These are phyloP conservation scores for Progne subis DNA, from an alignment of 2,113 vertebrate genomes.

Conservation along the genomic window DNA sequence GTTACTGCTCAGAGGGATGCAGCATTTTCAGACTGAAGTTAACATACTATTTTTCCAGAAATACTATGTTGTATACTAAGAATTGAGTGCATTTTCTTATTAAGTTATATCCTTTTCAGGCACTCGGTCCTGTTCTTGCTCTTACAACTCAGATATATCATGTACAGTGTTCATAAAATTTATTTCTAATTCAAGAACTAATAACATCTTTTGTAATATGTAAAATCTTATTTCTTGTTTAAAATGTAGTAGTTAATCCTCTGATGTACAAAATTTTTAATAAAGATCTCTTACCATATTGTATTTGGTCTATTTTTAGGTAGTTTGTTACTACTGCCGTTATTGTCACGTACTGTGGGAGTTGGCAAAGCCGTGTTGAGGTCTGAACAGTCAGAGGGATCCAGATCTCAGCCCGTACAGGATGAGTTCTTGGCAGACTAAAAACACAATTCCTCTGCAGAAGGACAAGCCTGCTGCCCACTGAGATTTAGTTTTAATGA, in stretches of 20 bases:
- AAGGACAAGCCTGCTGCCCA: neutral
- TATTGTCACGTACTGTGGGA: neutral
- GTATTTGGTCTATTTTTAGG: neutral
- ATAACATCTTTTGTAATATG: conserved; percentile 62
- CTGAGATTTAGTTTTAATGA: neutral
- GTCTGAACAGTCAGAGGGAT: neutral
- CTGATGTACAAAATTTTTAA: conserved; percentile 77
- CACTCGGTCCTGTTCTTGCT: conserved; percentile 13
- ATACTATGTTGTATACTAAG: conserved; percentile 10
- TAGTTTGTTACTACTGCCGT: neutral
- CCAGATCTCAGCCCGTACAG: neutral
- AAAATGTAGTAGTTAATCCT: conserved; percentile 59
- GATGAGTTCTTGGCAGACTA: neutral
- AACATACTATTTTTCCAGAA: conserved; percentile 6
- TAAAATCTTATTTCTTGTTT: conserved; percentile 67
- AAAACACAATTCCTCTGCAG: neutral
- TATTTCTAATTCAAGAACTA: conserved; percentile 48
- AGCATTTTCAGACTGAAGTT: conserved; percentile 26
- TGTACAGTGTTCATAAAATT: conserved; percentile 54
- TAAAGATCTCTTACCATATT: conserved; percentile 67
- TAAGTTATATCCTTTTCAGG: conserved; percentile 47
- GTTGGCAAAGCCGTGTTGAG: neutral
- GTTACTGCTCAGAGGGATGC: neutral
- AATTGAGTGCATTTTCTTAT: conserved; percentile 24
- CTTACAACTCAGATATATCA: conserved; percentile 38